phyloP scores from a whole-genome alignment of 2,888 invertebrate genomes.

The Caradrina kadenii region DNA sequence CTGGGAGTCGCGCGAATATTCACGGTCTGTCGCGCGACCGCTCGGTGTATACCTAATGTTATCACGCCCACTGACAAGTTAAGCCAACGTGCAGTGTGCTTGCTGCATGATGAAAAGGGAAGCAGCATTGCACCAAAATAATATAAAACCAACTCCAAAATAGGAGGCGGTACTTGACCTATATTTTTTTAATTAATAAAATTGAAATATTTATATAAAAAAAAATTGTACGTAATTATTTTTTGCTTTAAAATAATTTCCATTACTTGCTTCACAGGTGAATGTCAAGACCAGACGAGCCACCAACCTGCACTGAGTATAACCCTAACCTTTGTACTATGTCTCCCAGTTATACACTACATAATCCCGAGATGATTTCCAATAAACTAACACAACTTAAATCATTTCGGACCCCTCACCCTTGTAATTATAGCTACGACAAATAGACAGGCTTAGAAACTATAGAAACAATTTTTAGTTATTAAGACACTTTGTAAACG shows the following conservation, averaged over 20 bases:
- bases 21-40: not conserved
- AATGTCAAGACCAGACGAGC: conserved; percentile 90
- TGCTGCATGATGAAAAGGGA: too few species aligned
- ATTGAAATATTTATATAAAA: too few species aligned
- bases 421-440: conserved; percentile 76
- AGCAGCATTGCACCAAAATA: too few species aligned
- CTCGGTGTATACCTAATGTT: not conserved
- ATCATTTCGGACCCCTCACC: conserved; percentile 68
- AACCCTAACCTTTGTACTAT: conserved; percentile 71
- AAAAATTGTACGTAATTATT: too few species aligned
- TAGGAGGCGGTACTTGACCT: too few species aligned
- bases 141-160: too few species aligned
- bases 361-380: conserved; percentile 86
- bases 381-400: conserved; percentile 59
- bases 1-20: not conserved
- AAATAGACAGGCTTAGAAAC: conserved; percentile 68
- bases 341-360: conserved; percentile 74
- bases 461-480: conserved; percentile 64
- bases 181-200: too few species aligned
- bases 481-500: conserved; percentile 67
- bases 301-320: conserved; percentile 75
- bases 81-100: too few species aligned
- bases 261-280: conserved; percentile 87
- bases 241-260: not conserved
- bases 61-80: too few species aligned